Conservation (phyloP, 2,888 invertebrate genomes). For the Sclerodermus sp. region DNA sequence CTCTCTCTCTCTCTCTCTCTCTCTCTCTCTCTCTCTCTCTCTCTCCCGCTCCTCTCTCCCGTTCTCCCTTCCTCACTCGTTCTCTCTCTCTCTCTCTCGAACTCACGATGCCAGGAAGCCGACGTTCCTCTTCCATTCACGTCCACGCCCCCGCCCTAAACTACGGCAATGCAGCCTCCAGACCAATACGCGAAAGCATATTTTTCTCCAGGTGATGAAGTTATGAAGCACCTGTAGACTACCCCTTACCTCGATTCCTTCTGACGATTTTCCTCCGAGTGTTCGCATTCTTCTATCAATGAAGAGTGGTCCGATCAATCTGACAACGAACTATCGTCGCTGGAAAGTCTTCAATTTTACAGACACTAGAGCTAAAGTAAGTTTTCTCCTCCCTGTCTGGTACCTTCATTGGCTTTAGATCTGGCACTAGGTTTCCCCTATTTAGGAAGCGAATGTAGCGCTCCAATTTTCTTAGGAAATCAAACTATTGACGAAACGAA, state of each 20-base stretch:
- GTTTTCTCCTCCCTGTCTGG: no score
- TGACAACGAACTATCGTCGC: no score
- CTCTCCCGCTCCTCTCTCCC: conserved; percentile 3
- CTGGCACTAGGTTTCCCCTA: no score
- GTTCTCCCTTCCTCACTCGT: background rate
- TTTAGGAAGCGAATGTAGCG: no score
- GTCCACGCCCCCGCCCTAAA: conserved; percentile 5
- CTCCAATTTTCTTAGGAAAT: no score
- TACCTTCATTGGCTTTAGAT: no score
- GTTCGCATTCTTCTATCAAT: conserved; percentile 1
- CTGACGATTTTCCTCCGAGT: conserved; percentile 13
- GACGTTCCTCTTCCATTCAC: background rate
- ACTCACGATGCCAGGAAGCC: background rate
- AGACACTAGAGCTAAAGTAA: no score
- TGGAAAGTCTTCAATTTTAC: no score
- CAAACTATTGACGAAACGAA: no score
- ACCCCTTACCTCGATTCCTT: conserved; percentile 15
- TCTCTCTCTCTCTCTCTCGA: conserved; percentile 1
- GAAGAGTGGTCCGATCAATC: no score
- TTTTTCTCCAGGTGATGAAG: conserved; percentile 13
- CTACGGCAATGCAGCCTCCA: conserved; percentile 4
- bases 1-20: conserved; percentile 1
- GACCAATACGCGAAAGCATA: conserved; percentile 15
- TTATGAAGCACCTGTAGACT: background rate
- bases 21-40: conserved; percentile 3